Evolutionary conservation across 2,797 vertebrate genomes (phyloP).

Genomic region (Hozukius guyotensis): DNA sequence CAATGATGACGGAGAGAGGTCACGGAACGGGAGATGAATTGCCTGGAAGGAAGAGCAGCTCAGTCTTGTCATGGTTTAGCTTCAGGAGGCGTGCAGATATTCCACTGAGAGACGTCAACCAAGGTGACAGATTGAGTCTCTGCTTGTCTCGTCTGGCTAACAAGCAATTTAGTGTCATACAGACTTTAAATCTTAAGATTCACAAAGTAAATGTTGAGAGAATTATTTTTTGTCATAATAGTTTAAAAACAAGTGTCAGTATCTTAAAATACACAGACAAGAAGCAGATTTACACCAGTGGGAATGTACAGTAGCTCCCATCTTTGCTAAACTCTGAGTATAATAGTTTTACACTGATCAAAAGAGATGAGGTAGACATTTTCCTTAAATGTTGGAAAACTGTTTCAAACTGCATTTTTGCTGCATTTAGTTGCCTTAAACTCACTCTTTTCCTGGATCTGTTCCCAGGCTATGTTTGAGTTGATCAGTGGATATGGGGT

Average conservation of each 20-base stretch:
- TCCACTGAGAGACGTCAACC: neutral
- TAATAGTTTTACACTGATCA: neutral
- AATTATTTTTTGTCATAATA: neutral
- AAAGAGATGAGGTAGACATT: neutral
- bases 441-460: neutral
- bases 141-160: neutral
- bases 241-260: neutral
- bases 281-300: neutral
- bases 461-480: conserved; percentile 84
- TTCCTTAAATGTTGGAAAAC: neutral
- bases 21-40: neutral
- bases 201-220: neutral
- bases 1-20: neutral
- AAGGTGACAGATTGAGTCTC: neutral
- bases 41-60: neutral
- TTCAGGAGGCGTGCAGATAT: neutral
- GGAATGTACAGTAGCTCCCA: too few species aligned
- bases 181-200: neutral
- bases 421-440: neutral
- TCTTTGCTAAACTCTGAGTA: neutral
- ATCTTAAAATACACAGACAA: neutral
- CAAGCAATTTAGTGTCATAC: neutral
- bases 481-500: conserved; percentile 82
- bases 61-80: neutral
- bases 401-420: neutral